Evolutionary conservation across 2,888 invertebrate genomes (phyloP).

Genomic region (Pasiphila rectangulata): DNA sequence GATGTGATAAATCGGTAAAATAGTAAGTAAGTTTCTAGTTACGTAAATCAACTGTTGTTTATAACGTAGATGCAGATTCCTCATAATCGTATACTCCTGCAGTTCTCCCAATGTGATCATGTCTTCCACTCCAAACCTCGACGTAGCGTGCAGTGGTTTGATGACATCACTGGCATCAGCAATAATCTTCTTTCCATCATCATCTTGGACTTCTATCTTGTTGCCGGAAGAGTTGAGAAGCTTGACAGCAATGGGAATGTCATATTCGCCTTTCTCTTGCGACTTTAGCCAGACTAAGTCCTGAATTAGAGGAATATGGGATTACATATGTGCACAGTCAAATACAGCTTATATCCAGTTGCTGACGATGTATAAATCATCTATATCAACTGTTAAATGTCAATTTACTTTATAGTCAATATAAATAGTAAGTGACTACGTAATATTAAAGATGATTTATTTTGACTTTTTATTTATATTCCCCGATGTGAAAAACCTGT

Average conservation of each 20-base stretch:
- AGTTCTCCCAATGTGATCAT: conserved; percentile 97
- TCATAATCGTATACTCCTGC: conserved; percentile 95
- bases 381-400: too few species aligned
- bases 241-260: conserved; percentile 91
- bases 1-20: too few species aligned
- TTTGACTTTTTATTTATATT: too few species aligned
- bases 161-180: conserved; percentile 82
- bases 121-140: conserved; percentile 92
- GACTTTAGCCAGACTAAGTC: conserved; percentile 95
- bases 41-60: conserved; percentile 94
- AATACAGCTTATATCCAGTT: too few species aligned
- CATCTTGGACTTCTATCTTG: conserved; percentile 89
- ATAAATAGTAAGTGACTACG: too few species aligned
- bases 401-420: too few species aligned
- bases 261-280: conserved; percentile 85
- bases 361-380: too few species aligned
- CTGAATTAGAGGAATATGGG: too few species aligned
- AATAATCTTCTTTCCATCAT: conserved; percentile 88
- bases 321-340: too few species aligned
- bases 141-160: conserved; percentile 89
- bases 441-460: too few species aligned
- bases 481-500: too few species aligned
- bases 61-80: conserved; percentile 94
- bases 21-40: too few species aligned
- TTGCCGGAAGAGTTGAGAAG: conserved; percentile 89